Evolutionary conservation across 2,113 vertebrate species (phyloP), one percentile per base, ranked within the genome.

Genomic region (Dicentrarchus labrax): DNA sequence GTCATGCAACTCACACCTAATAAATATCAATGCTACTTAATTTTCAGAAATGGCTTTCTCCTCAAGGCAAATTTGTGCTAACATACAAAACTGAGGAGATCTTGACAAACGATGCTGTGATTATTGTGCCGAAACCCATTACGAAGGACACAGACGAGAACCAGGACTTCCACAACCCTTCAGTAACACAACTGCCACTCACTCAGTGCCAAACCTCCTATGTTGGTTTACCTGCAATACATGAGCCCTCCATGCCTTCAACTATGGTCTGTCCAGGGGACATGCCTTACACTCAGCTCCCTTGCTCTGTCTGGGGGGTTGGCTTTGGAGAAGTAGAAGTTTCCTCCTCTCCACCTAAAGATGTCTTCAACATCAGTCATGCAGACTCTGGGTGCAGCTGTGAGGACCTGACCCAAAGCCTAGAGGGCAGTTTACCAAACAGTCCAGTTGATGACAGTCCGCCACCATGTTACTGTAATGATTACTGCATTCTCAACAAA

Each of bases 401-500:
- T 21, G 77, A 89, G 41, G 77, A 72, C 0, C 41, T 75, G 47
- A 82, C 38, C 17, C 39, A 66, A 24, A 92, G 82, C 65, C 61
- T 77, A 11, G 89, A 84, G 17, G 57, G 71, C 72, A 89, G 88
- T 68, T 59, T 72, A 57, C 82, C 82, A 0, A 59, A 5, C 80
- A 87, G 85, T 50, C 85, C 87, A 0, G 53, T 74, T 0, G 45
- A 2, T 5, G 65, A 56, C 12, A 19, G 2, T 8, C 21, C 57
- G 0, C 62, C 72, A 0, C 60, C 54, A 2, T 74, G 30, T 50
- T 56, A 17, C 81, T 64, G 70, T 2, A 69, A 0, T 1, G 86
- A 89, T 70, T 92, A 92, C 85, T 93, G 91, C 83, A 79, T 84
- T 39, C 91, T 93, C 38, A 91, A 89, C 74, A 86, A 86, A 81